Evolutionary conservation across 2,888 invertebrate species (phyloP).

Genomic region (Spilarctia lutea): DNA sequence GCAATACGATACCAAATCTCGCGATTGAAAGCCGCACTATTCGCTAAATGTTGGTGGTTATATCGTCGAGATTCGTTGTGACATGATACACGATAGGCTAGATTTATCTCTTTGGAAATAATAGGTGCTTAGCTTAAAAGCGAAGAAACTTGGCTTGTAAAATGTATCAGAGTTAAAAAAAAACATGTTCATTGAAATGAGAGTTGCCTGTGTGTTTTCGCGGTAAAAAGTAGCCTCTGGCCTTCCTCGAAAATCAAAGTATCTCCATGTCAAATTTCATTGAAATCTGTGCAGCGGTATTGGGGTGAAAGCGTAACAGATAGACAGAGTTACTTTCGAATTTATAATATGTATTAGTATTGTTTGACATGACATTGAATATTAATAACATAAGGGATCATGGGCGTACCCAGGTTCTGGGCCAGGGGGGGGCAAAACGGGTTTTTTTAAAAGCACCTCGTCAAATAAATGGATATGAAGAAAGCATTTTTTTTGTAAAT

Average conservation of each 20-base stretch:
- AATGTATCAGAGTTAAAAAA: conserved; percentile 62
- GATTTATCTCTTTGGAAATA: conserved; percentile 69
- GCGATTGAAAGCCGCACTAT: conserved; percentile 59
- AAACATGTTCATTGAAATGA: conserved; percentile 23
- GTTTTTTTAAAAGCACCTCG: too few species aligned
- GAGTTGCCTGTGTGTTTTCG: not conserved
- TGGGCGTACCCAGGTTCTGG: too few species aligned
- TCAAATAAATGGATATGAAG: too few species aligned
- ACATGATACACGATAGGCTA: conserved; percentile 66
- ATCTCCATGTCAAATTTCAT: too few species aligned
- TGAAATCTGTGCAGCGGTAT: too few species aligned
- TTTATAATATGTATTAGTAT: not conserved
- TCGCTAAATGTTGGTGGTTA: conserved; percentile 57
- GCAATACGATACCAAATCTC: conserved; percentile 58
- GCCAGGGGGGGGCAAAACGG: too few species aligned
- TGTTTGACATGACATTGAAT: too few species aligned
- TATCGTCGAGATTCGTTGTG: conserved; percentile 60
- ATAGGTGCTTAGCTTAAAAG: conserved; percentile 50
- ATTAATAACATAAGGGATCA: too few species aligned
- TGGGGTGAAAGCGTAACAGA: too few species aligned
- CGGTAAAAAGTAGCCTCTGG: too few species aligned
- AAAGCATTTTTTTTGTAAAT: too few species aligned
- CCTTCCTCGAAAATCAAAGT: too few species aligned
- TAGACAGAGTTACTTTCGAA: not conserved
- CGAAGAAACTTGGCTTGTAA: conserved; percentile 55